phyloP scores from a whole-genome alignment of 2,113 vertebrate species.

The Sinocyclocheilus maitianheensis region DNA sequence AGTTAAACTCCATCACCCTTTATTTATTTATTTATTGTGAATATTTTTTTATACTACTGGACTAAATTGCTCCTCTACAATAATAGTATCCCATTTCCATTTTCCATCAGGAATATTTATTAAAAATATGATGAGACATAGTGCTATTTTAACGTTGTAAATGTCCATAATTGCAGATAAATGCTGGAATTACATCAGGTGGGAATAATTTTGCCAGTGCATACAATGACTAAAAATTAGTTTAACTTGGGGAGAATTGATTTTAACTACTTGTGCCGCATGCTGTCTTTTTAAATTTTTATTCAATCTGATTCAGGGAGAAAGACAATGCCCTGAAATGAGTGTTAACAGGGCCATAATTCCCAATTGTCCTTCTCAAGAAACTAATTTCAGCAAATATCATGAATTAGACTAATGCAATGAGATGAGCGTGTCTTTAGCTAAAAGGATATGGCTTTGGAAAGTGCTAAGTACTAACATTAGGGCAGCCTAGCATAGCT shows the following conservation, averaged over 20 bases:
- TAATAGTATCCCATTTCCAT: background rate
- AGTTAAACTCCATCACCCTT: background rate
- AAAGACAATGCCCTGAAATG: constrained; percentile 44
- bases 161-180: background rate
- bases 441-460: constrained; percentile 40
- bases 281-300: constrained; percentile 26
- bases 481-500: constrained; percentile 48
- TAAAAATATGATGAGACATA: background rate
- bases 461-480: constrained; percentile 51
- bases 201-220: background rate
- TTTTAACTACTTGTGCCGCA: background rate
- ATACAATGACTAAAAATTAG: background rate
- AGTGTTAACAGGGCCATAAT: constrained; percentile 33
- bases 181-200: background rate
- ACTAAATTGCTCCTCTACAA: background rate
- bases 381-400: constrained; percentile 47
- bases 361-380: constrained; percentile 36
- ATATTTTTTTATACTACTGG: background rate
- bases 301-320: constrained; percentile 12
- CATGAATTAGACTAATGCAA: constrained; percentile 35
- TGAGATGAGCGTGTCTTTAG: constrained; percentile 35
- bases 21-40: background rate
- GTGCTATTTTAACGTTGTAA: background rate
- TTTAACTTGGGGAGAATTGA: background rate
- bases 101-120: background rate